Conservation (phyloP, 2,888 invertebrate species). For the Lycia hirtaria region DNA sequence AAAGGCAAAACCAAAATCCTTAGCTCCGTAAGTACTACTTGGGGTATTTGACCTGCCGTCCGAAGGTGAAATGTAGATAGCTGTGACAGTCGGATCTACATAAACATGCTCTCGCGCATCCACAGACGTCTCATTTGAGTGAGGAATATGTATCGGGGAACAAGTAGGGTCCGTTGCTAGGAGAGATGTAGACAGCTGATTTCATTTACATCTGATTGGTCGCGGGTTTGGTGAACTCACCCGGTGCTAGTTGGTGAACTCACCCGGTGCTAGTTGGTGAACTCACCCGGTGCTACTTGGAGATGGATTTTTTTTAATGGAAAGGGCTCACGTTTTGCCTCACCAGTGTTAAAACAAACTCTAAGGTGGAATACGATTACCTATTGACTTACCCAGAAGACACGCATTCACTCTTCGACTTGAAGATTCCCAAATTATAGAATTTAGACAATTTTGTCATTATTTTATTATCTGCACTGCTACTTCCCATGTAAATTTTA, state of each 20-base stretch:
- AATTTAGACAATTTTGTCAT: too few species aligned
- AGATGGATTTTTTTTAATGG: too few species aligned
- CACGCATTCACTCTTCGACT: too few species aligned
- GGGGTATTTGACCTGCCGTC: constrained; percentile 53
- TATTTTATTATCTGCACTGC: too few species aligned
- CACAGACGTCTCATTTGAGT: constrained; percentile 9
- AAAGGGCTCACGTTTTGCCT: too few species aligned
- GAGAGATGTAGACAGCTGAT: constrained; percentile 3
- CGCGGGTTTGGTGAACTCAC: background rate
- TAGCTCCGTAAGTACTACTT: too few species aligned
- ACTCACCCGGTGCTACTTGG: background rate
- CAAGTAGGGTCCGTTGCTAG: constrained; percentile 15
- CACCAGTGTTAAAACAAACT: too few species aligned
- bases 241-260: background rate
- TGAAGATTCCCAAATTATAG: too few species aligned
- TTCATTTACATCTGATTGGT: constrained; percentile 7
- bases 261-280: background rate
- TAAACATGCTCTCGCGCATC: constrained; percentile 47
- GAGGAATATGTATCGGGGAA: constrained; percentile 14
- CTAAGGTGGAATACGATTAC: too few species aligned
- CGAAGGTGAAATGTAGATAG: constrained; percentile 71
- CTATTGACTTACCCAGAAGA: too few species aligned
- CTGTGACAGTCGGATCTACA: constrained; percentile 46
- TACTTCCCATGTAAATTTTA: too few species aligned
- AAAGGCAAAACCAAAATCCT: constrained; percentile 11